Evolutionary conservation across 2,888 invertebrate species (phyloP).

Genomic region (Gryllus longicercus): DNA sequence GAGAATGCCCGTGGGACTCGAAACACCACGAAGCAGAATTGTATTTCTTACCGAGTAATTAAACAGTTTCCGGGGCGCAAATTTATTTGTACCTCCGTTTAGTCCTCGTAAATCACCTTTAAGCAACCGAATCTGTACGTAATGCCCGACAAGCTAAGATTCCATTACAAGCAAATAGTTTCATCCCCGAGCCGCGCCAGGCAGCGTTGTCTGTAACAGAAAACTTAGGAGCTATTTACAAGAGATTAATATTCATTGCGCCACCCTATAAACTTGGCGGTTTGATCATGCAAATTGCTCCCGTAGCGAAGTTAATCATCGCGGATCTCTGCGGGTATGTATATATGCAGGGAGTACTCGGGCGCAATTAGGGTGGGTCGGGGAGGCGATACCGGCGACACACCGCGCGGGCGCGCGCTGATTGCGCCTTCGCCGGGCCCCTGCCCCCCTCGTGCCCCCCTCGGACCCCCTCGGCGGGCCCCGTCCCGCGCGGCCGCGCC

Average conservation of each 20-base stretch:
- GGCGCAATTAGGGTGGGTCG: not conserved
- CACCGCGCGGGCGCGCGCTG: not conserved
- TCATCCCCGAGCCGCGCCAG: not conserved
- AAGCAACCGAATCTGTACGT: not conserved
- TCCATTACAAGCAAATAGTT: not conserved
- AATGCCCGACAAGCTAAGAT: not conserved
- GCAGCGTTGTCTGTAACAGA: not conserved
- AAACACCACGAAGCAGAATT: not conserved
- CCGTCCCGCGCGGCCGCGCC: too few relatives aligned
- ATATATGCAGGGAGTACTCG: conserved; percentile 17
- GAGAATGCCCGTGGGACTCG: too few relatives aligned
- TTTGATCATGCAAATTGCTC: conserved; percentile 17
- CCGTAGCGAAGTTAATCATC: conserved; percentile 17
- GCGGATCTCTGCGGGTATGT: conserved; percentile 8
- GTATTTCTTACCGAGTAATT: not conserved
- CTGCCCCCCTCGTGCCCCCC: not conserved
- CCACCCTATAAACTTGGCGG: conserved; percentile 8
- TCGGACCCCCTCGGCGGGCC: too few relatives aligned
- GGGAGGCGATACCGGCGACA: not conserved
- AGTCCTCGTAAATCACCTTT: not conserved
- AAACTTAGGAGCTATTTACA: conserved; percentile 17
- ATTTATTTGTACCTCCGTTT: not conserved
- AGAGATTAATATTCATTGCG: conserved; percentile 17
- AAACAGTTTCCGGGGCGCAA: not conserved
- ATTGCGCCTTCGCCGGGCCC: not conserved